These are phyloP conservation scores for Chelon auratus DNA, from an alignment of 2,797 vertebrate genomes.

Conservation along the genomic window DNA sequence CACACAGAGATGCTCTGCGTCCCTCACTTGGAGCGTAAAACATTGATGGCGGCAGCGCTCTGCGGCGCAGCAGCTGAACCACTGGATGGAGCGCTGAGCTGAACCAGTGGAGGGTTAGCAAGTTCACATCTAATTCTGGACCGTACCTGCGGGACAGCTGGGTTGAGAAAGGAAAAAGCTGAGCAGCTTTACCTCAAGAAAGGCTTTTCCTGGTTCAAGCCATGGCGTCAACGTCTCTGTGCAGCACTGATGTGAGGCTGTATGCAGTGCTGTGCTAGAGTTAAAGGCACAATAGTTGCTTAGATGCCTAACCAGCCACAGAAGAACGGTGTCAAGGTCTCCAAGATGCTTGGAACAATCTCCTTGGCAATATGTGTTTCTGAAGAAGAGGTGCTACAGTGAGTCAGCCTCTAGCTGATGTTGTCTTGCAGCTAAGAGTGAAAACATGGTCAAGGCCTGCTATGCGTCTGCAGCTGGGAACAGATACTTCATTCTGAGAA, in stretches of 20 bases:
- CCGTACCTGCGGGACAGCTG: constrained; percentile 52
- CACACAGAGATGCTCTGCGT: constrained; percentile 64
- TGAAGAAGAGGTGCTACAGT: background rate
- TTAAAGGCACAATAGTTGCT: background rate
- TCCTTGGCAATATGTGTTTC: background rate
- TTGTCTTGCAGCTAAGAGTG: too few species aligned
- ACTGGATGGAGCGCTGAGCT: constrained; percentile 42
- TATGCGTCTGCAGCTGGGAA: background rate
- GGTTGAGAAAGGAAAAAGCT: constrained; percentile 39
- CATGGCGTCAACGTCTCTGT: background rate
- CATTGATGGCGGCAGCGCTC: constrained; percentile 69
- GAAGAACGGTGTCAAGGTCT: background rate
- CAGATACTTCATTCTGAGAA: background rate
- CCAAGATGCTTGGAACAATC: background rate
- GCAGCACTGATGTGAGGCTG: background rate
- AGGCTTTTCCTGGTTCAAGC: constrained; percentile 45
- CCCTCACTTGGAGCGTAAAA: constrained; percentile 67
- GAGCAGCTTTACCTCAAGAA: constrained; percentile 46
- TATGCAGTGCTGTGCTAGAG: background rate
- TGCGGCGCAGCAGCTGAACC: constrained; percentile 36
- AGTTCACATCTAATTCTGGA: constrained; percentile 77
- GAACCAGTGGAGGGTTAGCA: constrained; percentile 53
- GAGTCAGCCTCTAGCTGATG: background rate
- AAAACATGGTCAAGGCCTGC: background rate
- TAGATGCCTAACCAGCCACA: background rate